Percentiles rank a stretch among this genome's conserved stretches.
phyloP scores from a whole-genome alignment of 1,140 invertebrate genomes.

The Phymorhynchus buccinoides region DNA sequence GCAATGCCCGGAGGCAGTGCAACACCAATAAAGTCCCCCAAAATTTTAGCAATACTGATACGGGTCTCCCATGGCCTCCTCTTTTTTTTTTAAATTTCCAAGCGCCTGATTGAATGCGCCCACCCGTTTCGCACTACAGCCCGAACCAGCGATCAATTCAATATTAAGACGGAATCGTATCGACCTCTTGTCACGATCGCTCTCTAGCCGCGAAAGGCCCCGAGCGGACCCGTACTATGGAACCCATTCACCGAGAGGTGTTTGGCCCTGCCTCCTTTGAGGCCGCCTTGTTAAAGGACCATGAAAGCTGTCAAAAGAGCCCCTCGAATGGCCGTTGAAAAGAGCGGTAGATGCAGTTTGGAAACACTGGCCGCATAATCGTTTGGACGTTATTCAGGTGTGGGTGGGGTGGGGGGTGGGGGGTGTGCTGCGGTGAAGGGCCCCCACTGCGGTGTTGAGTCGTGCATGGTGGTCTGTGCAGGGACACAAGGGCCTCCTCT shows the following conservation, averaged over 20 bases:
- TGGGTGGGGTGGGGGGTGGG: not conserved
- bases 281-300: not conserved
- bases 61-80: not conserved
- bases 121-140: not conserved
- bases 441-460: not conserved
- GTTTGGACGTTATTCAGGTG: not conserved
- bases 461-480: not conserved
- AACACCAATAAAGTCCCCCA: too few species aligned
- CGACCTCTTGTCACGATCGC: not conserved
- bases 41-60: too few species aligned
- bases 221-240: not conserved
- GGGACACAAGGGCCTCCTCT: not conserved
- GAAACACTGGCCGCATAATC: conserved; percentile 6
- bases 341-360: not conserved
- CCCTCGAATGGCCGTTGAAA: not conserved
- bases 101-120: not conserved
- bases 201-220: not conserved
- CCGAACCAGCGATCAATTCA: not conserved
- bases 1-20: too few species aligned
- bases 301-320: not conserved
- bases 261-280: not conserved
- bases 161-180: not conserved
- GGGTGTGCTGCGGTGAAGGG: too few species aligned
- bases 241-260: not conserved
- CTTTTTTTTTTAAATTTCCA: not conserved